Conservation (phyloP, 2,888 invertebrate genomes). For the Nephrotoma guestfalica region DNA sequence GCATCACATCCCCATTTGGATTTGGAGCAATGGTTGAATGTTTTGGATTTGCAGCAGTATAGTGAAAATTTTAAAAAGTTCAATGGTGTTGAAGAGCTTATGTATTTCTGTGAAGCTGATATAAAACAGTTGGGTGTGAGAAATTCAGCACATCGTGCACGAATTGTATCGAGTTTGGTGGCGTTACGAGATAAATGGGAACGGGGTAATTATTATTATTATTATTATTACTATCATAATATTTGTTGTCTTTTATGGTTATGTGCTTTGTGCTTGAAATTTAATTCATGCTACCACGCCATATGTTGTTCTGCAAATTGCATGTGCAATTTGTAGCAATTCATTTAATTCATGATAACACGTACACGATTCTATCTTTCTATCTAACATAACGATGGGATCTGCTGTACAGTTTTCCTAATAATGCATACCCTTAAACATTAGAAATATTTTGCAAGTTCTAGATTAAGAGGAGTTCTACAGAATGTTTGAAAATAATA, state of each 20-base stretch:
- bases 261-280: not conserved
- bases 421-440: no score
- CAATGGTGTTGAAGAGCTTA: slow-evolving; percentile 42
- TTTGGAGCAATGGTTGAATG: slow-evolving; percentile 42
- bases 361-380: not conserved
- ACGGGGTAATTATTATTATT: slow-evolving; percentile 27
- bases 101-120: slow-evolving; percentile 40
- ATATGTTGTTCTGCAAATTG: not conserved
- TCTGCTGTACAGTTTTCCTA: no score
- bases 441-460: no score
- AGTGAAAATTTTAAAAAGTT: slow-evolving; percentile 33
- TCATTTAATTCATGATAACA: not conserved
- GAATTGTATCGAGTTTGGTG: slow-evolving; percentile 47
- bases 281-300: not conserved
- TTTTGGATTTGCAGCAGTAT: slow-evolving; percentile 22
- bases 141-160: slow-evolving; percentile 45
- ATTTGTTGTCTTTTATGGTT: not conserved
- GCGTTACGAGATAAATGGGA: slow-evolving; percentile 44
- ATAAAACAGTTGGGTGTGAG: slow-evolving; percentile 45
- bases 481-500: no score
- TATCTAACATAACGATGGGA: not conserved
- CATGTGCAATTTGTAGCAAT: not conserved
- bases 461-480: no score
- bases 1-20: slow-evolving; percentile 35
- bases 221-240: not conserved